Percentiles rank a stretch among this genome's conserved stretches.
These are phyloP conservation scores for Resseliella maxima DNA, from an alignment of 2,888 invertebrate species.

Conservation along the genomic window DNA sequence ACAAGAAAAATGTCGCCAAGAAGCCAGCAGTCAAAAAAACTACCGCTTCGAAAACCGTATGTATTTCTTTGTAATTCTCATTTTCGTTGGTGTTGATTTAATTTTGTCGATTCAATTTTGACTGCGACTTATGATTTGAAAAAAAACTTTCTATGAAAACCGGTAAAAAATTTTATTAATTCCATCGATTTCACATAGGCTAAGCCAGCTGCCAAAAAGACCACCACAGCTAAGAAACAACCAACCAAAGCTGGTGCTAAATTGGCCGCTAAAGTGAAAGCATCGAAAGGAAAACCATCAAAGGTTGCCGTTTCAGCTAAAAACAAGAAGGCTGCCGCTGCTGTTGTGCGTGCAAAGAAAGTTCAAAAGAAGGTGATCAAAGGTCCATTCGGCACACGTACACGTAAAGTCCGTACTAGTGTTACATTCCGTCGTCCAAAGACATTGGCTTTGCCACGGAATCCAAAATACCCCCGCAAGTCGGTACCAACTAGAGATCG, in stretches of 20 bases:
- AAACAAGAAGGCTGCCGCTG: constrained; percentile 71
- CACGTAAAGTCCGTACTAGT: constrained; percentile 91
- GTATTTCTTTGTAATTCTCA: constrained; percentile 59
- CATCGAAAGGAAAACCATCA: constrained; percentile 48
- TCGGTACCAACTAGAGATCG: constrained; percentile 92
- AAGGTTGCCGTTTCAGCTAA: constrained; percentile 71
- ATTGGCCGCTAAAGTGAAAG: constrained; percentile 48
- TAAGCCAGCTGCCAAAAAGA: constrained; percentile 61
- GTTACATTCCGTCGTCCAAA: constrained; percentile 96
- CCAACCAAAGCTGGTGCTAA: constrained; percentile 65
- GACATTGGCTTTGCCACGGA: constrained; percentile 89
- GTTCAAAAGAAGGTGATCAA: constrained; percentile 91
- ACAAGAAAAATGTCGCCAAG: constrained; percentile 70
- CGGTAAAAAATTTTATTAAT: background rate
- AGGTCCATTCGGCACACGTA: constrained; percentile 88
- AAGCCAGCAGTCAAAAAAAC: constrained; percentile 67
- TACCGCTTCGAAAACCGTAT: constrained; percentile 59
- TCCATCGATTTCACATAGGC: constrained; percentile 45
- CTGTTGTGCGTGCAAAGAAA: constrained; percentile 81
- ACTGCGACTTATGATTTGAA: too few species aligned
- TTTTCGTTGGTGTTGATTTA: background rate
- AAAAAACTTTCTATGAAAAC: too few species aligned
- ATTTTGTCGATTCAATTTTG: constrained; percentile 51
- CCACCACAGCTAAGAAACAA: constrained; percentile 60
- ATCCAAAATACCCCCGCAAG: constrained; percentile 95